phyloP scores from a whole-genome alignment of 2,797 vertebrate species.

The Euphonia xanthogaster region DNA sequence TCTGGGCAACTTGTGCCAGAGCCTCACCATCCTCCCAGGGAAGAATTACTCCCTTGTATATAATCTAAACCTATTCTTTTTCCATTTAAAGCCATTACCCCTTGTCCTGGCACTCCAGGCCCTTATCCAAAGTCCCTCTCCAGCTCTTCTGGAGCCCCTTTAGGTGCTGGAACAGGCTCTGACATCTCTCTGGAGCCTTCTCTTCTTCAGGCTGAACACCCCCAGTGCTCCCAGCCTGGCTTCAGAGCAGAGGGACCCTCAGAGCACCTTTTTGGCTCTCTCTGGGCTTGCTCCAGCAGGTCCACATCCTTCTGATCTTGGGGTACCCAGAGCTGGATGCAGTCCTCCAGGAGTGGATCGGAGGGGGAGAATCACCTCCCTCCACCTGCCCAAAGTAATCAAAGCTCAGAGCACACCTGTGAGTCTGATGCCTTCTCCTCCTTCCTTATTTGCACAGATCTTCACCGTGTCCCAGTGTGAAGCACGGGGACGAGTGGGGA shows the following conservation, averaged over 20 bases:
- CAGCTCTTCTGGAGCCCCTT: neutral
- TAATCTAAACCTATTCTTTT: neutral
- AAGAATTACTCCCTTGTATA: neutral
- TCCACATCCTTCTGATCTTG: neutral
- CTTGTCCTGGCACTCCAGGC: neutral
- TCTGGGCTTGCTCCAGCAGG: neutral
- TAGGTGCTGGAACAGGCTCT: neutral
- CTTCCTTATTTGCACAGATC: conserved; percentile 78
- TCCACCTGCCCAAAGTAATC: neutral
- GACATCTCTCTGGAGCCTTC: neutral
- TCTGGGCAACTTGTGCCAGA: neutral
- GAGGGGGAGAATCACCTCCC: neutral
- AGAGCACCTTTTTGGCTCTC: neutral
- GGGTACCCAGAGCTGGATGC: neutral
- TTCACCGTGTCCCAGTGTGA: conserved; percentile 93
- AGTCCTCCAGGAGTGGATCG: neutral
- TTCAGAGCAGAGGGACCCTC: neutral
- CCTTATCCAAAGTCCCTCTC: neutral
- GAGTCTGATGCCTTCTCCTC: neutral
- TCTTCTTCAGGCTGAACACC: neutral
- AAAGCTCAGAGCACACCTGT: neutral
- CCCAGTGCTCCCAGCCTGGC: neutral
- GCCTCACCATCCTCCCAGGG: neutral
- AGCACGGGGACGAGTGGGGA: conserved; percentile 98
- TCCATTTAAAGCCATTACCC: neutral